A percentile compares a stretch with the other conserved stretches of the same genome.
These are phyloP conservation scores for Willowsia nigromaculata DNA, from an alignment of 2,888 invertebrate genomes.

Conservation along the genomic window DNA sequence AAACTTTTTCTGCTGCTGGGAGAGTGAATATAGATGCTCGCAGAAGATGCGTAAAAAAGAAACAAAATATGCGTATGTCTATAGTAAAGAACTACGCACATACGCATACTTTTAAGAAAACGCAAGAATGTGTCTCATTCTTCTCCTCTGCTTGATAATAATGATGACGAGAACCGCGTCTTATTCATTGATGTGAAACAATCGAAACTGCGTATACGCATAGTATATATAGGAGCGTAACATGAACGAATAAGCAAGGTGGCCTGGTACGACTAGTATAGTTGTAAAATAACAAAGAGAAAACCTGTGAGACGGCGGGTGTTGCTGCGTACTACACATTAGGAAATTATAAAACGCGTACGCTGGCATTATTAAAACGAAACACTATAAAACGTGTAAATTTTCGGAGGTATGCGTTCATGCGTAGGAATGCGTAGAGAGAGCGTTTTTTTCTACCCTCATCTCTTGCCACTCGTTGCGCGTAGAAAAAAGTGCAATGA, in stretches of 20 bases:
- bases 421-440: slow-evolving; percentile 29
- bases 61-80: neutral
- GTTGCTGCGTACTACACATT: neutral
- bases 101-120: slow-evolving; percentile 37
- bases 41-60: no score
- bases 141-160: slow-evolving; percentile 36
- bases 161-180: slow-evolving; percentile 17
- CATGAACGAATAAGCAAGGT: no score
- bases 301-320: neutral
- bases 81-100: neutral
- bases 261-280: neutral
- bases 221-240: neutral
- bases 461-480: neutral
- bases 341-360: neutral
- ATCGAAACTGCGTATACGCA: neutral
- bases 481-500: neutral
- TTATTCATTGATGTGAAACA: slow-evolving; percentile 63
- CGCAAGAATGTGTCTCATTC: slow-evolving; percentile 63
- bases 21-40: no score
- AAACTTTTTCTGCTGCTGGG: no score
- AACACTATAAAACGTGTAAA: slow-evolving; percentile 71
- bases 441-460: slow-evolving; percentile 8
- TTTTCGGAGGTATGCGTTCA: slow-evolving; percentile 62
- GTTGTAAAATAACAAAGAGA: neutral
- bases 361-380: slow-evolving; percentile 1